These are phyloP conservation scores for Stomorhina lunata DNA, from an alignment of 2,888 invertebrate species.

Conservation along the genomic window DNA sequence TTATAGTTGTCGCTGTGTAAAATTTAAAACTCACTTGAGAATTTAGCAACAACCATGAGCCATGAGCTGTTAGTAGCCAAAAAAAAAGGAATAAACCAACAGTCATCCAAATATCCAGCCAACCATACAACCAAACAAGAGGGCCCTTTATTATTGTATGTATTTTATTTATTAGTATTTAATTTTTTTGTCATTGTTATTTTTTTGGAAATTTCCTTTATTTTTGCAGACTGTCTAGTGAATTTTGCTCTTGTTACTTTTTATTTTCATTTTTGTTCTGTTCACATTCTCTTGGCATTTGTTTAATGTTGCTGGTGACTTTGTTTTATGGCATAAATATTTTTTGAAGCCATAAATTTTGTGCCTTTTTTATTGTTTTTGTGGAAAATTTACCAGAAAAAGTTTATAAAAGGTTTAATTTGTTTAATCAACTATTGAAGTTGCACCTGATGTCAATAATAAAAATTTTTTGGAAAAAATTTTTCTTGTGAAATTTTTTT, in stretches of 20 bases:
- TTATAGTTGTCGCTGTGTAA: constrained; percentile 4
- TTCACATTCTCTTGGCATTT: background rate
- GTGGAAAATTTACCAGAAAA: background rate
- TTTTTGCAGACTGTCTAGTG: background rate
- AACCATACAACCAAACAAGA: background rate
- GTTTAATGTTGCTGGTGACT: background rate
- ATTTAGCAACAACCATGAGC: background rate
- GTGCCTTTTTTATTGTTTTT: background rate
- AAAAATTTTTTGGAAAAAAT: background rate
- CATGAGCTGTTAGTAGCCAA: background rate
- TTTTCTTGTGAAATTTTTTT: background rate
- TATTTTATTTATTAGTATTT: constrained; percentile 9
- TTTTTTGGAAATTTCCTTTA: constrained; percentile 1
- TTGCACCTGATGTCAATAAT: background rate
- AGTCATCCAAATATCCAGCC: too few species aligned
- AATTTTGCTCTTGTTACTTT: background rate
- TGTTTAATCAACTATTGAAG: background rate
- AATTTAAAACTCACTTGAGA: constrained; percentile 35
- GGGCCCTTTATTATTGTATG: background rate
- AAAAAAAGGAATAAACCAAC: background rate
- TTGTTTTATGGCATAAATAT: background rate
- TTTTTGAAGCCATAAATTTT: background rate
- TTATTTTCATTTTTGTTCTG: background rate
- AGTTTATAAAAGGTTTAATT: background rate
- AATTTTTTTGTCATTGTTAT: constrained; percentile 21